phyloP scores from a whole-genome alignment of 2,113 vertebrate species.

The Ploceus nigricollis region DNA sequence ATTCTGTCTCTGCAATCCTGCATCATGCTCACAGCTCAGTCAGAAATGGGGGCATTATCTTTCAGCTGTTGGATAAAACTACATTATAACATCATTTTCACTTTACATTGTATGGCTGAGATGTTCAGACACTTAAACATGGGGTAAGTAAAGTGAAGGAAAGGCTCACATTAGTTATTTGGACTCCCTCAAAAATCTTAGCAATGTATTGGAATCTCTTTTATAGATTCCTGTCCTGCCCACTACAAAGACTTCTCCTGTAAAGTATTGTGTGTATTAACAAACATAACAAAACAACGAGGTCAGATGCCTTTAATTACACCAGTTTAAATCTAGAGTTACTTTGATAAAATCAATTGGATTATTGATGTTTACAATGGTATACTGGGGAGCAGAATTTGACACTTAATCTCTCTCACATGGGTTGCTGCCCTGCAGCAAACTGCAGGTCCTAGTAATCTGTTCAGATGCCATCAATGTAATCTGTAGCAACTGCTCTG shows the following conservation, averaged over 20 bases:
- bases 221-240: not conserved
- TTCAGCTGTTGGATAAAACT: not conserved
- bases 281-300: not conserved
- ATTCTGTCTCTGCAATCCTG: not conserved
- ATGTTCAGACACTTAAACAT: not conserved
- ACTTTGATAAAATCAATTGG: slow-evolving; percentile 21
- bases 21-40: not conserved
- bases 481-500: not conserved
- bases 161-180: not conserved
- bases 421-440: slow-evolving; percentile 8
- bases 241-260: not conserved
- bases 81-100: not conserved
- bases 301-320: slow-evolving; percentile 29
- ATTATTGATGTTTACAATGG: slow-evolving; percentile 32
- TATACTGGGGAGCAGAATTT: slow-evolving; percentile 13
- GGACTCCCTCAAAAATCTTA: not conserved
- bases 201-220: not conserved
- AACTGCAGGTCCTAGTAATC: not conserved
- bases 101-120: not conserved
- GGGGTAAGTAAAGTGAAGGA: not conserved
- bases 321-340: slow-evolving; percentile 31
- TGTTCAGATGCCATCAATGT: not conserved
- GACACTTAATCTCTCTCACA: slow-evolving; percentile 14
- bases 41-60: not conserved
- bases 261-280: not conserved